These are phyloP conservation scores for Sericinus montela DNA, from an alignment of 2,888 invertebrate genomes.

Conservation along the genomic window DNA sequence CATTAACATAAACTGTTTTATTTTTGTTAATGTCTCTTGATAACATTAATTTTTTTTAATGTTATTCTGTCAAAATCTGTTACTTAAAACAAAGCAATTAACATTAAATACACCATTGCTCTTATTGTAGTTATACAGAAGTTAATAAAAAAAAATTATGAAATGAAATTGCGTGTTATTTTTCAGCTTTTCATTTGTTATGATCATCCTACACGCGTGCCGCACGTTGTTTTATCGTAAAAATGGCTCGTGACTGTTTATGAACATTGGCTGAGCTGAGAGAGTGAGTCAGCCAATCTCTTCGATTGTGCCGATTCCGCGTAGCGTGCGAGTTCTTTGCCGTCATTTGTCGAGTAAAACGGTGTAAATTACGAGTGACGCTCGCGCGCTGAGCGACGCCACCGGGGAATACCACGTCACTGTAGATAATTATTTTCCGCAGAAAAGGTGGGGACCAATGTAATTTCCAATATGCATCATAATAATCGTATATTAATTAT, in stretches of 20 bases:
- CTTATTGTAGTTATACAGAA: too few relatives aligned
- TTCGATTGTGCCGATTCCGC: conserved; percentile 43
- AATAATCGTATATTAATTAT: not conserved
- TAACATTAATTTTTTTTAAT: too few relatives aligned
- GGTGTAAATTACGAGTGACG: conserved; percentile 44
- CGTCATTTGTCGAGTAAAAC: conserved; percentile 37
- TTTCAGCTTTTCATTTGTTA: too few relatives aligned
- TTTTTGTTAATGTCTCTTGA: too few relatives aligned
- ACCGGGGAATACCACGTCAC: conserved; percentile 62
- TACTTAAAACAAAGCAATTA: too few relatives aligned
- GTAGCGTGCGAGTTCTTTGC: conserved; percentile 28
- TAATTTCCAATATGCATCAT: conserved; percentile 14
- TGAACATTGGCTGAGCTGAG: conserved; percentile 31
- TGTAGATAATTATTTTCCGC: conserved; percentile 37
- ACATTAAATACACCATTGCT: too few relatives aligned
- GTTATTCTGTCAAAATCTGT: too few relatives aligned
- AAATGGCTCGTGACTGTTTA: conserved; percentile 33
- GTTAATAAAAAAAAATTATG: too few relatives aligned
- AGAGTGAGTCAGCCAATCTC: conserved; percentile 51
- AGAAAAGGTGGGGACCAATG: conserved; percentile 2
- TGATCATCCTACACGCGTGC: not conserved
- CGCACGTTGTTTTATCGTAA: not conserved
- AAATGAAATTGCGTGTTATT: too few relatives aligned
- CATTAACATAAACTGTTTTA: too few relatives aligned
- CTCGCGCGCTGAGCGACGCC: conserved; percentile 24